phyloP scores from a whole-genome alignment of 2,113 vertebrate genomes.

The Zootoca vivipara region DNA sequence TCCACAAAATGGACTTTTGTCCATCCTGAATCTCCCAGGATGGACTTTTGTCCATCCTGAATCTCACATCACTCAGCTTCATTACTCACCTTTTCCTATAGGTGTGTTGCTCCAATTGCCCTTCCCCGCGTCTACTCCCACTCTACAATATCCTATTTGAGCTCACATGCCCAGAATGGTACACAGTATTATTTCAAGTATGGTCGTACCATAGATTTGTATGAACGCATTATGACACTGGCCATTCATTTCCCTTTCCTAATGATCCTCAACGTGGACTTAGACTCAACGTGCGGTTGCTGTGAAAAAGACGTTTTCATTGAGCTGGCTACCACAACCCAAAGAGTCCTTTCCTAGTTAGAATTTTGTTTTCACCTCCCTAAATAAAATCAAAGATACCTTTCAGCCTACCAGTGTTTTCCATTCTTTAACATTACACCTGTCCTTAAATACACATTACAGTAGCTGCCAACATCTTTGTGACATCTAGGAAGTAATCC shows the following conservation, averaged over 20 bases:
- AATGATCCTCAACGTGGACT: no score
- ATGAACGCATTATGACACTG: not conserved
- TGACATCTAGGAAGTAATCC: no score
- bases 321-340: no score
- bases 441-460: not conserved
- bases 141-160: not conserved
- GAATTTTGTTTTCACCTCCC: no score
- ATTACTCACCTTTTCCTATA: not conserved
- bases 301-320: no score
- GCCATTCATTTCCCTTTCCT: no score
- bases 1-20: not conserved
- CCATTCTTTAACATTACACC: no score
- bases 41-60: not conserved
- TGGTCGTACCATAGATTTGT: not conserved
- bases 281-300: no score
- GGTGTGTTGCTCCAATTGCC: not conserved
- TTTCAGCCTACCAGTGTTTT: not conserved
- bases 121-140: not conserved
- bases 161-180: not conserved
- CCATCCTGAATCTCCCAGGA: not conserved
- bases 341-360: no score
- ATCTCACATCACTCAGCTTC: not conserved
- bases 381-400: not conserved
- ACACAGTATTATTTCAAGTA: not conserved
- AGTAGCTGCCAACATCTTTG: not conserved